Percentiles rank a stretch among this genome's conserved stretches.
Evolutionary conservation across 2,888 invertebrate genomes (phyloP).

Genomic region (Netelia fuscicornis): DNA sequence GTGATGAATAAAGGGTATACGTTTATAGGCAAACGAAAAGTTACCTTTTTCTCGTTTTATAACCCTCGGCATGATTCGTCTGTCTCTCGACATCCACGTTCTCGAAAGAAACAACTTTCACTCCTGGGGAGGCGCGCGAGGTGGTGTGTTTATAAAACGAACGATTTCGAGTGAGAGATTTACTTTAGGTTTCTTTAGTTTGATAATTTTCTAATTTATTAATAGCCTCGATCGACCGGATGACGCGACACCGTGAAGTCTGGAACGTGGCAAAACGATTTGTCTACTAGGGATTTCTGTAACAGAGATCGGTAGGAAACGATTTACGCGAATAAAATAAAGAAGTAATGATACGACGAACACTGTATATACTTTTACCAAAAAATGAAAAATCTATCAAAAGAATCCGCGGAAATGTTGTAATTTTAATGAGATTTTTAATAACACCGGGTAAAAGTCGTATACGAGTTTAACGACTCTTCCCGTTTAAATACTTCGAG

Average conservation of each 20-base stretch:
- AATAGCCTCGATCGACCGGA: conserved; percentile 9
- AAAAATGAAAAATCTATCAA: neutral
- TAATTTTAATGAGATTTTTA: neutral
- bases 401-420: neutral
- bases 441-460: conserved; percentile 3
- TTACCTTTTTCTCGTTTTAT: conserved; percentile 11
- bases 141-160: neutral
- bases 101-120: conserved; percentile 63
- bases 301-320: too few species aligned
- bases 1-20: conserved; percentile 11
- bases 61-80: conserved; percentile 34
- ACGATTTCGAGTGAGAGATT: conserved; percentile 27
- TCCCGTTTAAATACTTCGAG: conserved; percentile 46
- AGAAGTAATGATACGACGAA: too few species aligned
- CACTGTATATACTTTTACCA: neutral
- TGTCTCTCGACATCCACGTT: conserved; percentile 18
- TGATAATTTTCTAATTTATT: conserved; percentile 62
- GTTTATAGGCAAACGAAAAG: conserved; percentile 41
- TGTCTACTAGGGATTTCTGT: neutral
- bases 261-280: neutral
- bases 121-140: conserved; percentile 48
- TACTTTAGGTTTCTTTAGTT: conserved; percentile 39
- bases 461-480: conserved; percentile 53
- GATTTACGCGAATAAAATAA: too few species aligned
- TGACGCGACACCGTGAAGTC: conserved; percentile 12